Base-by-base conservation (phyloP, 2,113 vertebrate species). In the Apistogramma diplotaenia region DNA sequence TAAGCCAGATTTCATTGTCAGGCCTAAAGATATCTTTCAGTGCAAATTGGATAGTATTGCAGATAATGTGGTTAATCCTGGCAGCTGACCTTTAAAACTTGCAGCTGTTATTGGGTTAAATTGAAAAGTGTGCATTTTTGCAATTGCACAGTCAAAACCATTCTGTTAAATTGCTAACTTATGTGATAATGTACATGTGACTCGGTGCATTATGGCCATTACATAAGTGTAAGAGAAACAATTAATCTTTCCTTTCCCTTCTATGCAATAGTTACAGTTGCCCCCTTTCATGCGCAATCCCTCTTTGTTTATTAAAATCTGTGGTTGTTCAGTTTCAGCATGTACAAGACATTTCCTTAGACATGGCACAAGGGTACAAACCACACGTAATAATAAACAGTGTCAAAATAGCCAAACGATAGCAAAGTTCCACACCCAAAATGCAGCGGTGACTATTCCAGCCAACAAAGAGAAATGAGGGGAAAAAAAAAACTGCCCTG, bases 361-460 rank as follows among this genome's bases (percentile, higher is more conserved):
- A 40, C 80, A 79, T 85, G 81, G 76, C 57, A 87, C 74, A 37
- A 81, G 81, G 83, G 87, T 84, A 87, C 88, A 91, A 89, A 79
- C 84, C 40, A 67, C 79, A 56, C 59, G 71, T 57, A 81, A 81
- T 81, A 83, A 89, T 83, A 93, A 91, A 88, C 83, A 81, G 76
- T 53, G 9, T 79, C 1, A 57, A 85, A 86, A 86, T 76, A 87
- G 82, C 71, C 29, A 53, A 81, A 62, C 35, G 77, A 90, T 82
- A 84, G 83, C 82, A 90, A 54, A 78, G 75, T 88, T 79, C 79
- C 81, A 81, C 60, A 57, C 16, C 70, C 2, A 3, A 53, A 59
- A 83, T 15, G 3, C 49, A 29, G 13, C 33, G 9, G 12, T 54
- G 62, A 70, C 55, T 16, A 37, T 35, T 74, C 29, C 18, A 49